A percentile compares a stretch with the other conserved stretches of the same genome.
Conservation (phyloP, 2,797 vertebrate genomes). For the Lepidocolaptes lacrymiger region DNA sequence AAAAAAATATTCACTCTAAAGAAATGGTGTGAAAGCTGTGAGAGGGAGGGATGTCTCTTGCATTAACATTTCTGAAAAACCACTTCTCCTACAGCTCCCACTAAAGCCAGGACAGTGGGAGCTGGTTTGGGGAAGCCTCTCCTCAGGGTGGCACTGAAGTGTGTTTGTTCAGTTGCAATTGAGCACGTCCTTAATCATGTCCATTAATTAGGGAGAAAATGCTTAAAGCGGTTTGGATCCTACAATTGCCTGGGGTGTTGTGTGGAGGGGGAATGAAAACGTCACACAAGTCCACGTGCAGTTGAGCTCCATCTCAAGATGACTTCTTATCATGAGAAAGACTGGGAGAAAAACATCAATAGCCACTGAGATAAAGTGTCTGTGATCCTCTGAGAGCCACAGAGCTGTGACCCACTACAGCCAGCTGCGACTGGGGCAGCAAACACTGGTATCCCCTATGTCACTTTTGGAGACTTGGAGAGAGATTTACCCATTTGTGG, state of each 20-base stretch:
- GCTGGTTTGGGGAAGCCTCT: not conserved
- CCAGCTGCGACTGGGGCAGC: not conserved
- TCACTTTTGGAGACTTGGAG: not conserved
- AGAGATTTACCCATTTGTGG: not conserved
- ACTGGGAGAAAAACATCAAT: not conserved
- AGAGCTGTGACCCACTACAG: rapidly evolving
- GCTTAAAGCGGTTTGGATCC: not conserved
- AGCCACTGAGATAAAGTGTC: not conserved
- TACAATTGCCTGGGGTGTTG: not conserved
- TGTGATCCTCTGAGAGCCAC: not conserved
- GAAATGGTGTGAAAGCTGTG: rapidly evolving
- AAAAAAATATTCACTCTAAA: not conserved
- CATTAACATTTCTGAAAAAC: not conserved
- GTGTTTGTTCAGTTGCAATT: not conserved
- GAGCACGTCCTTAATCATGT: not conserved
- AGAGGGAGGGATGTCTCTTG: not conserved
- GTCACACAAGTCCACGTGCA: not conserved
- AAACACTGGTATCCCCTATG: rapidly evolving
- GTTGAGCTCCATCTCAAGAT: not conserved
- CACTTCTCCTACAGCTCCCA: not conserved
- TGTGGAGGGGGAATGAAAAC: not conserved
- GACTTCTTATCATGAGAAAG: not conserved
- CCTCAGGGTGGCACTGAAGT: rapidly evolving
- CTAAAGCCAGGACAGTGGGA: not conserved
- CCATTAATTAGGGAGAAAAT: not conserved